Evolutionary conservation across 2,888 invertebrate species (phyloP), one percentile per base, ranked within the genome.

Genomic region (Automeris io): DNA sequence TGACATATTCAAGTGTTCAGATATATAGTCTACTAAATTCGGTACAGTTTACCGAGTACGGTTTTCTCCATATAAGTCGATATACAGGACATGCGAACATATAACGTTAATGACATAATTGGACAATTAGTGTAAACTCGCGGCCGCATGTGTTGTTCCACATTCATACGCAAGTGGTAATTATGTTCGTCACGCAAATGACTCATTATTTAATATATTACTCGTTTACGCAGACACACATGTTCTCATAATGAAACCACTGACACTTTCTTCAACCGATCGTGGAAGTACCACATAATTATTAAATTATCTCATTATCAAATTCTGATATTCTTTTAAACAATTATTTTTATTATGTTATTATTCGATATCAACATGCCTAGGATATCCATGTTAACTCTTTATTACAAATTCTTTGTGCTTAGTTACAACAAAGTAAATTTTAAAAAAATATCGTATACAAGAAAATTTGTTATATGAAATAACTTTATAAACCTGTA

Each of bases 141-240:
- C 54, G 59, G 65, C 63, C 49, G 70, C 67, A 65, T 71, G 63
- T 70, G 58, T 66, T 54, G 56, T 57, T 59, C 59, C 54, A 61
- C 66, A 68, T 66, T 64, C 62, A 63, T 66, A 66, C 58, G 46
- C 61, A 70, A 68, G 60, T 69, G 65, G 70, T 77, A 73, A 80
- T 79, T 70, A 74, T 64, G 47, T 44, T 47, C 63, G 73, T 64
- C 81, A 80, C 78, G 79, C 79, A 62, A 80, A 69, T 67, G 49
- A 61, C 64, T 74, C 75, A 78, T 81, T 78, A n/a, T n/a, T n/a
- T n/a, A n/a, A n/a, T n/a, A 29, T 29, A 29, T 29, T 29, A 29
- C 29, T 16, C 19, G n/a, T 53, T 51, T 54, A n/a, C n/a, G n/a
- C n/a, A n/a, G n/a, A 58, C 57, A 56, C 58, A 52, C 48, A 47